Percentiles rank a stretch among this genome's conserved stretches.
Evolutionary conservation across 2,797 vertebrate genomes (phyloP).

Genomic region (Scleropages formosus): DNA sequence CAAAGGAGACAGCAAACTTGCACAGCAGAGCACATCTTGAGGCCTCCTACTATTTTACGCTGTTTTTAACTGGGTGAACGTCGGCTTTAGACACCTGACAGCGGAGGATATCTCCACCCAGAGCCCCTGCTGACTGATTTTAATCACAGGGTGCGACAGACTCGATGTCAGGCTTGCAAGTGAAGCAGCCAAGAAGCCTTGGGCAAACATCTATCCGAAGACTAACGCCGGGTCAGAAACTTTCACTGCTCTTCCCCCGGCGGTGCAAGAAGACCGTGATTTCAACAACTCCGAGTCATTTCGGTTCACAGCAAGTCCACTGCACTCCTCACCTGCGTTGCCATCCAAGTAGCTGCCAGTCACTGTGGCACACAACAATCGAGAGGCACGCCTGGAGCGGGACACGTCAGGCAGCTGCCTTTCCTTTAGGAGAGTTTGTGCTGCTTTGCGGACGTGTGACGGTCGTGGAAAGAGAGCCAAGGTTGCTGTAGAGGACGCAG

Average conservation of each 20-base stretch:
- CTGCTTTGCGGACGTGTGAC: background rate
- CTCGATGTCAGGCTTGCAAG: too few species aligned
- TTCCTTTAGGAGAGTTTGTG: background rate
- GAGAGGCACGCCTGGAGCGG: background rate
- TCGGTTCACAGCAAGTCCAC: background rate
- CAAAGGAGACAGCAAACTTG: too few species aligned
- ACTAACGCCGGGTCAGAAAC: background rate
- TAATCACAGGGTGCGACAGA: too few species aligned
- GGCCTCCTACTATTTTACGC: too few species aligned
- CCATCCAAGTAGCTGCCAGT: conserved; percentile 8
- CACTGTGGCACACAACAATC: background rate
- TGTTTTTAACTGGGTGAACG: too few species aligned
- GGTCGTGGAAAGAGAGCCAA: too few species aligned
- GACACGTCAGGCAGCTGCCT: background rate
- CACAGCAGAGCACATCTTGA: too few species aligned
- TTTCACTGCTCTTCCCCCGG: background rate
- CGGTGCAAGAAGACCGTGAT: background rate
- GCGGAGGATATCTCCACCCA: too few species aligned
- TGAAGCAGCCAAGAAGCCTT: background rate
- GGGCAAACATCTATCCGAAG: background rate
- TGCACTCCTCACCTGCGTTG: background rate
- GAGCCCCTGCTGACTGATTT: too few species aligned
- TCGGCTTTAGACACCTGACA: too few species aligned
- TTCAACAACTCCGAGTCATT: conserved; percentile 43
- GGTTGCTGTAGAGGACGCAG: too few species aligned